These are phyloP conservation scores for Muscicapa comitata DNA, from an alignment of 2,797 vertebrate genomes.

Conservation along the genomic window DNA sequence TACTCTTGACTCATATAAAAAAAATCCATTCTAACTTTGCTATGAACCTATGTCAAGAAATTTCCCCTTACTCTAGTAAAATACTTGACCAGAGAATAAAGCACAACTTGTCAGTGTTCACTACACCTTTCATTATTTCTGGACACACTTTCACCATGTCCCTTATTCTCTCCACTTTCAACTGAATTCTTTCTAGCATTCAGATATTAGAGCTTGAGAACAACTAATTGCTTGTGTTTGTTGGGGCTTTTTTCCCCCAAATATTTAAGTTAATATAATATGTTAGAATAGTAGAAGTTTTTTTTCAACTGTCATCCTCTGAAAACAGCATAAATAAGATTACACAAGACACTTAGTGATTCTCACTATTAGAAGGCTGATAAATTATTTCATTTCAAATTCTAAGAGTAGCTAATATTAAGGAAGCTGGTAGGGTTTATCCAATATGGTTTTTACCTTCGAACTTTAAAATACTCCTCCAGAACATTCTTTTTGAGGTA, in stretches of 20 bases:
- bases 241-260: fast-evolving
- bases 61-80: background rate
- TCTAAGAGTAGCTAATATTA: background rate
- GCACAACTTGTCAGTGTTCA: background rate
- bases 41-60: background rate
- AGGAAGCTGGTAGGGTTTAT: background rate
- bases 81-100: background rate
- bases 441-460: background rate
- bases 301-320: background rate
- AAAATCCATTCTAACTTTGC: background rate
- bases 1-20: background rate
- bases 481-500: background rate
- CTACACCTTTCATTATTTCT: background rate
- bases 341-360: background rate
- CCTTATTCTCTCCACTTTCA: background rate
- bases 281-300: background rate
- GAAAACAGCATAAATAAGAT: background rate
- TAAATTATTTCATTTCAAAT: background rate
- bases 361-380: background rate
- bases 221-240: background rate
- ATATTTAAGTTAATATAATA: background rate
- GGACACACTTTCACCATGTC: background rate
- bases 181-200: background rate
- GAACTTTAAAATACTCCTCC: background rate
- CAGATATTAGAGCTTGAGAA: background rate